Evolutionary conservation across 1,140 invertebrate species (phyloP), one percentile per base, ranked within the genome.

Genomic region (Colletes gigas): DNA sequence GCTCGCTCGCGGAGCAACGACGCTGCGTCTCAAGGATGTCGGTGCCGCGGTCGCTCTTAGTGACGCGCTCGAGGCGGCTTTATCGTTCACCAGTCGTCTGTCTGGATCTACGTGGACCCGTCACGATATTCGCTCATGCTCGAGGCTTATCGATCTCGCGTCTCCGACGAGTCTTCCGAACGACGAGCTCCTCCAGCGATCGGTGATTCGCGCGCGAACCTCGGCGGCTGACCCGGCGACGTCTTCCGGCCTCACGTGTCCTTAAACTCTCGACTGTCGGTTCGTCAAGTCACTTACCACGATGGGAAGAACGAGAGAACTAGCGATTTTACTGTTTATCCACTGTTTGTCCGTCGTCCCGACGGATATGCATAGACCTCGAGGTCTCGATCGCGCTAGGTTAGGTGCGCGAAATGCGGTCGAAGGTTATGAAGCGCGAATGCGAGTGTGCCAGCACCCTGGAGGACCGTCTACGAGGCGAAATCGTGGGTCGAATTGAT

Each of bases 401-500:
- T 80, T 67, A 78, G 50, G 60, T 44, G 67, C 55, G 69, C 78
- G 60, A 52, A 74, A 82, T 71, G 81, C 75, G 83, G 44, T 66
- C 30, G 78, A 76, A 67, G 80, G 47, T 83, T 63, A 67, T 59
- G 80, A 81, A 81, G 66, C 81, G 81, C 75, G 86, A 88, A 84
- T 86, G 86, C 81, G 90, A 88, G 87, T 70, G 69, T 77, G 41
- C 54, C 71, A 52, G 44, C 86, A 86, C 65, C 81, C 85, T 86
- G 78, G 83, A 83, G 84, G 80, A 88, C 79, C 88, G 87, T 90
- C 81, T 90, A 88, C 90, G 81, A 88, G 89, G 89, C 89, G 87
- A 86, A 76, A 86, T 86, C 81, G 84, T 86, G 79, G 85, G 84
- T 86, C 88, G 88, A 89, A 92, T 92, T 92, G 92, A 92, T 92